Evolutionary conservation across 2,797 vertebrate genomes (phyloP), one percentile per base, ranked within the genome.

Genomic region (Alfaro cultratus): DNA sequence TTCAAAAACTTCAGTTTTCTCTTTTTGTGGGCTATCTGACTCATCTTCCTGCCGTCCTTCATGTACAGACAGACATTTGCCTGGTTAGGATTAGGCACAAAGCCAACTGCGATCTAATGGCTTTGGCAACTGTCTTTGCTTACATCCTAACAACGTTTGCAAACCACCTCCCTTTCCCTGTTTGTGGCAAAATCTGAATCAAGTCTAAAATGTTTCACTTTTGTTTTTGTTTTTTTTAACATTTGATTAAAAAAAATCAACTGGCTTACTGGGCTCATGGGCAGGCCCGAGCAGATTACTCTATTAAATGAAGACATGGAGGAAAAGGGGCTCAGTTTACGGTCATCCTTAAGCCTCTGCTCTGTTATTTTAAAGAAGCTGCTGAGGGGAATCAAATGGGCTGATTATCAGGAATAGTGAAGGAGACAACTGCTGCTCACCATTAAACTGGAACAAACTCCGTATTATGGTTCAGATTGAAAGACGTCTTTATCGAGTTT

Each of bases 81-180:
- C 80, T 46, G 75, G 80, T 77, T 76, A 23, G 91, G 93, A 94
- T 95, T 94, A 95, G 90, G 87, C 90, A 76, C 81, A 93, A 93
- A 73, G 74, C 73, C 83, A 87, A 92, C 87, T 53, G 74, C 74
- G 86, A 95, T 94, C 92, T 93, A 95, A 93, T 88, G 91, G 85
- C 92, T 94, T 88, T 94, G 89, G 92, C 85, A 88, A 94, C 91
- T 88, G 91, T 90, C 90, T 88, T 89, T 89, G 92, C 89, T 86
- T 87, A 88, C 89, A 89, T 95, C 92, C 91, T 94, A 93, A 94
- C 94, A 26, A 2, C 95, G 93, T 93, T 92, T 90, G 80, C 88
- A 88, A 41, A 82, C 81, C 83, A 85, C 79, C 80, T 82, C 49
- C 49, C 31, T 81, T 78, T 46, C 57, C 80, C 57, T 60, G 73